phyloP scores from a whole-genome alignment of 1,140 invertebrate genomes.

The Aricia agestis region DNA sequence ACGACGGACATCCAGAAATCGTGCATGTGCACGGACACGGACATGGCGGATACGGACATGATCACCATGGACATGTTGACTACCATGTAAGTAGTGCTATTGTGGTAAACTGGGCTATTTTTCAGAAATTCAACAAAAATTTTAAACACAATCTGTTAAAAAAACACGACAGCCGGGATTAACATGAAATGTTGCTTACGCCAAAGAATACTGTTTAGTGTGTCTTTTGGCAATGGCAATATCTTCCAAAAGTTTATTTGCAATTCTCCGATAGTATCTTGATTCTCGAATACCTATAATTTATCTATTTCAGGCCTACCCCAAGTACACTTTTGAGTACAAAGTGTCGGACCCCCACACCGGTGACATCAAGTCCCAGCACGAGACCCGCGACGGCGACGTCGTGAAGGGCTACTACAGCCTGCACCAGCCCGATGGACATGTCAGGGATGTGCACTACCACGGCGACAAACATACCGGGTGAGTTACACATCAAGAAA shows the following conservation, averaged over 20 bases:
- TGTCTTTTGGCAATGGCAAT: too few relatives aligned
- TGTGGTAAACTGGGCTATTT: not conserved
- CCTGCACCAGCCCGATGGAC: slow-evolving; percentile 76
- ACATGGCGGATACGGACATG: slow-evolving; percentile 27
- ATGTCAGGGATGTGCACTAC: slow-evolving; percentile 73
- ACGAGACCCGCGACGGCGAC: slow-evolving; percentile 77
- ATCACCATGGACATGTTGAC: slow-evolving; percentile 38
- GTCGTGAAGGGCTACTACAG: slow-evolving; percentile 76
- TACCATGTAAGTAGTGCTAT: slow-evolving; percentile 40
- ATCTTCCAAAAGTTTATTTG: too few relatives aligned
- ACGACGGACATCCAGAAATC: slow-evolving; percentile 44
- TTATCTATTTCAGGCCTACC: slow-evolving; percentile 32
- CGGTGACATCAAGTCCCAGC: slow-evolving; percentile 77
- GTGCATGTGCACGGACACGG: slow-evolving; percentile 29
- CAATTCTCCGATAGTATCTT: too few relatives aligned
- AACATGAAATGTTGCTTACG: too few relatives aligned
- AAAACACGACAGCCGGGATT: too few relatives aligned
- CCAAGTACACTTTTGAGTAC: slow-evolving; percentile 42
- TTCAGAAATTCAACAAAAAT: too few relatives aligned
- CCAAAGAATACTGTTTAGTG: too few relatives aligned
- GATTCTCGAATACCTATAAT: too few relatives aligned
- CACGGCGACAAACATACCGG: slow-evolving; percentile 36
- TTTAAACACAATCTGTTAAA: too few relatives aligned
- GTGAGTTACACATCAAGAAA: slow-evolving; percentile 21
- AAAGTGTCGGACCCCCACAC: slow-evolving; percentile 66